Evolutionary conservation across 2,888 invertebrate genomes (phyloP), one percentile per base, ranked within the genome.

Genomic region (Tachina fera): DNA sequence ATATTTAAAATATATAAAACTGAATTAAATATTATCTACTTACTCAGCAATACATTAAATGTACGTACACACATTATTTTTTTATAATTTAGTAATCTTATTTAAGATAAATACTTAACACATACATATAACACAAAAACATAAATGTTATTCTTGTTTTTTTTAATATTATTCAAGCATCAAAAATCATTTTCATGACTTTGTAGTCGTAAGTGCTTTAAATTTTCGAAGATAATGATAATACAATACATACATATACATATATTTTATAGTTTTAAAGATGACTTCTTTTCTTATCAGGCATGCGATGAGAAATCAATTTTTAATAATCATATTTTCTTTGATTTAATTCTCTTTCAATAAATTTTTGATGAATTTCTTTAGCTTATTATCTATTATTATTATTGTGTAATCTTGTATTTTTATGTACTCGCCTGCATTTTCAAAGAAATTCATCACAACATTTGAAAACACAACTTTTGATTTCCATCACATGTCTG

Each of bases 31-130:
- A 67, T 80, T 49, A 70, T 75, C 47, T 19, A 70, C 13, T 70
- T 58, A 84, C 75, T 81, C 71, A 71, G 56, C 61, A 41, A 76
- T 84, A 81, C 80, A 84, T 79, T 51, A 49, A 71, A 84, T 84
- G 80, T 80, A 84, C 58, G 47, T 16, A 45, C 16, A 63, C 39
- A 70, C 39, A 70, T 47, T 53, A 65, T 16, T 16, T 56, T n/a
- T 56, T 80, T 70, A 63, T 70, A 56, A 65, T 84, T 80, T 70
- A 81, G 31, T 47, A 65, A 60, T 60, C 45, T 51, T 74, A 43
- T 75, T 67, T 76, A 56, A n/a, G 47, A 67, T 14, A 49, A 22
- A 19, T 56, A 31, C 49, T 39, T 16, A 14, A 43, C 14, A 56
- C 10, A 1, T 43, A 22, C 19, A 47, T 9, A 31, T 51, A 19